Evolutionary conservation across 2,888 invertebrate genomes (phyloP).

Genomic region (Galerucella pusilla): DNA sequence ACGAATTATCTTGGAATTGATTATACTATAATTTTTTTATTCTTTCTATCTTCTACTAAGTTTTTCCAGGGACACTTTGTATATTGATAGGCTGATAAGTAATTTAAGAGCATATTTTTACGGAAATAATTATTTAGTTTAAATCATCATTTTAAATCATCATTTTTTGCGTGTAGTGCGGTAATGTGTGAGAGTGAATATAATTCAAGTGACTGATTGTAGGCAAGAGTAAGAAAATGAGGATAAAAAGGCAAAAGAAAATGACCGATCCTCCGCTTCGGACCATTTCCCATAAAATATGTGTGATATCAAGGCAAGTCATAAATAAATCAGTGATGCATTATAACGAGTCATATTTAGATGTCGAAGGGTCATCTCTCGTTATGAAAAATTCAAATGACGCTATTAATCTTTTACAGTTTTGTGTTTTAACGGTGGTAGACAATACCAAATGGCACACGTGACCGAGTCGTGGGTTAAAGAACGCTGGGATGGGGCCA

Average conservation of each 20-base stretch:
- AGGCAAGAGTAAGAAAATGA: slow-evolving; percentile 19
- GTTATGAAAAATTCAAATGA: slow-evolving; percentile 64
- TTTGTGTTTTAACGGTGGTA: slow-evolving; percentile 62
- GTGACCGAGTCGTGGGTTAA: slow-evolving; percentile 57
- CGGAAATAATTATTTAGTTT: neutral
- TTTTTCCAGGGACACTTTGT: no score
- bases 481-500: slow-evolving; percentile 49
- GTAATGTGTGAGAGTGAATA: neutral
- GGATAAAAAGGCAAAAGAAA: slow-evolving; percentile 35
- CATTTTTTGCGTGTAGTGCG: neutral
- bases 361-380: slow-evolving; percentile 60
- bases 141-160: neutral
- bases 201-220: slow-evolving; percentile 12
- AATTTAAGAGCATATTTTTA: no score
- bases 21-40: no score
- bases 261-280: slow-evolving; percentile 28
- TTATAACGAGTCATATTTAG: slow-evolving; percentile 58
- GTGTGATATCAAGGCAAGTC: slow-evolving; percentile 51
- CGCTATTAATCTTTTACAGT: slow-evolving; percentile 63
- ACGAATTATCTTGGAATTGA: no score
- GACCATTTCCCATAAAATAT: slow-evolving; percentile 38
- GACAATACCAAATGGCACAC: slow-evolving; percentile 62
- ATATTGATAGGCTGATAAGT: no score
- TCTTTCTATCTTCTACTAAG: no score
- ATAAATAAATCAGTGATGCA: slow-evolving; percentile 56